phyloP scores from a whole-genome alignment of 2,888 invertebrate genomes.

The Drosophila demipolita region DNA sequence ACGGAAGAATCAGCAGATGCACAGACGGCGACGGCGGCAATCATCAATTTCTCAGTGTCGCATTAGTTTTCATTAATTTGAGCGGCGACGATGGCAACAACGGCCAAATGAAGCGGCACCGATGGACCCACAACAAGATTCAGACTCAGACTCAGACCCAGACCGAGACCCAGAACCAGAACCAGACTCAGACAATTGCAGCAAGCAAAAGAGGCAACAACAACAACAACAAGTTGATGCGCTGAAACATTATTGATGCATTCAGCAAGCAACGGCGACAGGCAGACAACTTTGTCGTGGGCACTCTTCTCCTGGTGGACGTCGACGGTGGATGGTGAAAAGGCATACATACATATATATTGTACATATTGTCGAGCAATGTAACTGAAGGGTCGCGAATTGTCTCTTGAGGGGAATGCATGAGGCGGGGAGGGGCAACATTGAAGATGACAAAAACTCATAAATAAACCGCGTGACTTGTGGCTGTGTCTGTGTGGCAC shows the following conservation, averaged over 20 bases:
- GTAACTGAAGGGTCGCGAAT: conserved; percentile 42
- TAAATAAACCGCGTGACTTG: conserved; percentile 64
- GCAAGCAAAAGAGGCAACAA: conserved; percentile 19
- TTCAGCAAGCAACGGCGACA: conserved; percentile 72
- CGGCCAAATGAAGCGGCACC: conserved; percentile 69
- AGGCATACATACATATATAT: not conserved
- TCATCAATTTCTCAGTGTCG: conserved; percentile 82
- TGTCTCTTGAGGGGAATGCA: conserved; percentile 1
- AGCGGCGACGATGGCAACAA: conserved; percentile 59
- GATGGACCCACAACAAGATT: conserved; percentile 57
- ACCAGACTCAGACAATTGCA: conserved; percentile 64
- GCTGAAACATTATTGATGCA: conserved; percentile 75
- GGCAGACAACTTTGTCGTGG: conserved; percentile 73
- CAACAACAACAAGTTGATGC: conserved; percentile 51
- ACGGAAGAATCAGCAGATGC: conserved; percentile 33
- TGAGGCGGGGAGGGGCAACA: not conserved
- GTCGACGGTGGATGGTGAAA: conserved; percentile 4
- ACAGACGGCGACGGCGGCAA: conserved; percentile 60
- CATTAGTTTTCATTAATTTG: conserved; percentile 82
- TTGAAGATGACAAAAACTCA: conserved; percentile 58
- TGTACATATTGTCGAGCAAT: conserved; percentile 7
- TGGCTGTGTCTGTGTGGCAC: not conserved
- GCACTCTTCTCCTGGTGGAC: conserved; percentile 18
- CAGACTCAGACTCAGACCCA: conserved; percentile 11
- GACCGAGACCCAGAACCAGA: conserved; percentile 35